Evolutionary conservation across 2,888 invertebrate genomes (phyloP), one percentile per base, ranked within the genome.

Genomic region (Drosophila neutralis): DNA sequence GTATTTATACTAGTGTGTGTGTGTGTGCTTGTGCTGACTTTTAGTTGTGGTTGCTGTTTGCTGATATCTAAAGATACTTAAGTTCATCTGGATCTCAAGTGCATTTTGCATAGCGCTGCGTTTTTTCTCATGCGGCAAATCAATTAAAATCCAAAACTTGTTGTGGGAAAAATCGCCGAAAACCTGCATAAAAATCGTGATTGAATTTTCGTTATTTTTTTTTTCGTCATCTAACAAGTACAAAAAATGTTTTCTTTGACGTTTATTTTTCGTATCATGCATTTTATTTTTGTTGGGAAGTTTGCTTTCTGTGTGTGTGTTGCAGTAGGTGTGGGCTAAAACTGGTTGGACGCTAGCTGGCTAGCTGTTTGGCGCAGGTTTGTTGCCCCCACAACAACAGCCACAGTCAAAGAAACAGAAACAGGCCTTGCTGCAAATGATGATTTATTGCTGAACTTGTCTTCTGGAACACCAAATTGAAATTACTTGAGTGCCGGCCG

Each of bases 381-480:
- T 73, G 56, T 73, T 67, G 62, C 56, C 59, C 72, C 69, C 62
- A 40, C 60, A 68, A 35, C 56, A 33, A 27, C 33, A 52, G 21
- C 31, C 18, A 42, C 5, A 48, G 27, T 49, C 49, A n/a, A 11
- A 51, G 29, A 27, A 15, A 18, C 7, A 24, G 15, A 65, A 57
- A 31, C 49, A 57, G 56, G 51, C 64, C 62, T 60, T 70, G 68
- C 68, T 65, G 71, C 59, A 75, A 75, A 79, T 82, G 80, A 87
- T 87, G 89, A 87, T 87, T 89, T 87, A 87, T 89, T 51, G 86
- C 80, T 87, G 90, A 87, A 87, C 90, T 87, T 87, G 88, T 85
- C 87, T 77, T 78, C 74, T 83, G 86, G 77, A 78, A 75, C 83
- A 78, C 71, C 66, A 77, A 84, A 76, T 75, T 80, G 72, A 78